Conservation (phyloP, 2,113 vertebrate species). For the Glareola pratincola region DNA sequence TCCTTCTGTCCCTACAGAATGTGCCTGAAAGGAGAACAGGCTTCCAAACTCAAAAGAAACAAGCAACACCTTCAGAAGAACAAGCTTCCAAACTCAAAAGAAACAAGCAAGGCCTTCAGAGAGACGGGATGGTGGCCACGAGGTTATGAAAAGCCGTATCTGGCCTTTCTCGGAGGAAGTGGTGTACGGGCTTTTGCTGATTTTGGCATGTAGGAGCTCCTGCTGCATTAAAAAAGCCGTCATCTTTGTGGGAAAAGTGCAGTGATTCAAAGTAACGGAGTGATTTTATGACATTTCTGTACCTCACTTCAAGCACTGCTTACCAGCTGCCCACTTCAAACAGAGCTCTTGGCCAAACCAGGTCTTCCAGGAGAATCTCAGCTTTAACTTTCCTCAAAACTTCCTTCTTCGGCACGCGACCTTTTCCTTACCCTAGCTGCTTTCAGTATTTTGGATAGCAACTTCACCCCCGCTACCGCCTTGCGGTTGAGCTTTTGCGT, state of each 20-base stretch:
- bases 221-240: not conserved
- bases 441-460: not conserved
- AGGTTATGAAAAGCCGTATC: not conserved
- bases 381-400: not conserved
- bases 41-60: not conserved
- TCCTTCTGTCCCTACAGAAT: not conserved
- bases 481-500: not conserved
- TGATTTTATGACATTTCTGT: not conserved
- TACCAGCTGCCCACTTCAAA: not conserved
- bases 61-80: not conserved
- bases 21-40: not conserved
- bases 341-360: not conserved
- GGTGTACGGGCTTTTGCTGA: not conserved
- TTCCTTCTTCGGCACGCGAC: not conserved
- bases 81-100: too few species aligned
- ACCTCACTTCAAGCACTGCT: not conserved
- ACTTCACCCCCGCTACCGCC: not conserved
- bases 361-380: not conserved
- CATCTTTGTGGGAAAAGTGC: not conserved
- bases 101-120: too few species aligned
- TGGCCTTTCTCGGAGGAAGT: not conserved
- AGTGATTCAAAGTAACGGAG: not conserved
- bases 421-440: not conserved
- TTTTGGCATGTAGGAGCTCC: not conserved
- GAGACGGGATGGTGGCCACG: fast-evolving